phyloP scores from a whole-genome alignment of 2,113 vertebrate species.

The Lagopus leucura region DNA sequence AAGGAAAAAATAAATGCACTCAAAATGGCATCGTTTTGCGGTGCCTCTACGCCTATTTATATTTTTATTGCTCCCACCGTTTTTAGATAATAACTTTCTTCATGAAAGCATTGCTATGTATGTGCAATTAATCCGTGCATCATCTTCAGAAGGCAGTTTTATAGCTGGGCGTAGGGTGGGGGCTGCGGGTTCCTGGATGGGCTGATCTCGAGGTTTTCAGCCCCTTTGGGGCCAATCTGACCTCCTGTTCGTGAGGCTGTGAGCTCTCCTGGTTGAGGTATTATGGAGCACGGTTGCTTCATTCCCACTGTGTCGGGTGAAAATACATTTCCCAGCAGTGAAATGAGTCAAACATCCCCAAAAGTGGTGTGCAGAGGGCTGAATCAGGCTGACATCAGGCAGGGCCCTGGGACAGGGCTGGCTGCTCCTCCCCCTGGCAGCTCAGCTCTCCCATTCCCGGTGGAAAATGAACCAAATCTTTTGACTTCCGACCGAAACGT shows the following conservation, averaged over 20 bases:
- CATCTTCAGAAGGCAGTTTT: neutral
- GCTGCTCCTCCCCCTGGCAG: neutral
- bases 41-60: constrained; percentile 21
- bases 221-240: fast-evolving
- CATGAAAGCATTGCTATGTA: neutral
- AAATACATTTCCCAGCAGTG: neutral
- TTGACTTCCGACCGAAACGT: neutral
- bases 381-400: fast-evolving
- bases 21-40: constrained; percentile 8
- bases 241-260: neutral
- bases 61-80: constrained; percentile 5
- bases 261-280: neutral
- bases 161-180: neutral
- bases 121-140: neutral
- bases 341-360: too few relatives aligned
- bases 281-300: neutral
- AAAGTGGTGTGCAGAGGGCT: fast-evolving
- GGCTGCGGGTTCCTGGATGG: neutral
- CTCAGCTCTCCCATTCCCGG: neutral
- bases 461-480: neutral
- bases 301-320: fast-evolving
- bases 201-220: neutral
- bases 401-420: neutral
- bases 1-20: constrained; percentile 36
- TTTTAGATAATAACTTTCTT: neutral